Percentiles rank a stretch among this genome's conserved stretches.
phyloP scores from a whole-genome alignment of 2,797 vertebrate species.

The Catamblyrhynchus diadema region DNA sequence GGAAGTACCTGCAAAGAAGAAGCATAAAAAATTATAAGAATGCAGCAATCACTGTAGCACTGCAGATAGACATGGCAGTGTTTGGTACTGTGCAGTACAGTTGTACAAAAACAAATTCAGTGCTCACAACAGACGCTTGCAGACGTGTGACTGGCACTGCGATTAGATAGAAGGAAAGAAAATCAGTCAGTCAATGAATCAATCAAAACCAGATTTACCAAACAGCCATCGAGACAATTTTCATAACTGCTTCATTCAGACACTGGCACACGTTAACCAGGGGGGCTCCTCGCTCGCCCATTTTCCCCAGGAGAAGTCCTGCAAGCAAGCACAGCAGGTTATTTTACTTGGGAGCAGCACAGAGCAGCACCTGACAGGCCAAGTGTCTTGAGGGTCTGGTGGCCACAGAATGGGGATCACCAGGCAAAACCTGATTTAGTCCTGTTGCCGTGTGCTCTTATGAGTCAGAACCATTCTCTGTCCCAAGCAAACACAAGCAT shows the following conservation, averaged over 20 bases:
- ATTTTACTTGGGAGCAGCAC: accelerated
- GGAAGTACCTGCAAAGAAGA: conserved; percentile 83
- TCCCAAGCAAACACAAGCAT: background rate
- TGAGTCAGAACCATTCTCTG: accelerated
- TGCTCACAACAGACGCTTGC: background rate
- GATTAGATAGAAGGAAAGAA: background rate
- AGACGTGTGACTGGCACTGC: accelerated
- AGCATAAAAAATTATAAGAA: background rate
- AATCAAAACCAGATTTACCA: conserved; percentile 76
- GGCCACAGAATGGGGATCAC: background rate
- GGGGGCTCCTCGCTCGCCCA: conserved; percentile 85
- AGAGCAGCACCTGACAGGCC: accelerated
- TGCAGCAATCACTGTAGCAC: background rate
- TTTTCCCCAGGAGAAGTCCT: conserved; percentile 88
- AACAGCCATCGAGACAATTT: conserved; percentile 88
- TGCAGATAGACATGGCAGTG: accelerated
- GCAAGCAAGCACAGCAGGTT: background rate
- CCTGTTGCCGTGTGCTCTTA: background rate
- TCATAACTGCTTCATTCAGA: conserved; percentile 91
- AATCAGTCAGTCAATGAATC: background rate
- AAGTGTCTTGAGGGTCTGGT: background rate
- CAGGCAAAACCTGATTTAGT: too few relatives aligned
- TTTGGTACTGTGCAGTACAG: background rate
- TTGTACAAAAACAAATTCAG: accelerated
- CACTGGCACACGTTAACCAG: conserved; percentile 89